These are phyloP conservation scores for Sisyra terminalis DNA, from an alignment of 2,888 invertebrate genomes.

Conservation along the genomic window DNA sequence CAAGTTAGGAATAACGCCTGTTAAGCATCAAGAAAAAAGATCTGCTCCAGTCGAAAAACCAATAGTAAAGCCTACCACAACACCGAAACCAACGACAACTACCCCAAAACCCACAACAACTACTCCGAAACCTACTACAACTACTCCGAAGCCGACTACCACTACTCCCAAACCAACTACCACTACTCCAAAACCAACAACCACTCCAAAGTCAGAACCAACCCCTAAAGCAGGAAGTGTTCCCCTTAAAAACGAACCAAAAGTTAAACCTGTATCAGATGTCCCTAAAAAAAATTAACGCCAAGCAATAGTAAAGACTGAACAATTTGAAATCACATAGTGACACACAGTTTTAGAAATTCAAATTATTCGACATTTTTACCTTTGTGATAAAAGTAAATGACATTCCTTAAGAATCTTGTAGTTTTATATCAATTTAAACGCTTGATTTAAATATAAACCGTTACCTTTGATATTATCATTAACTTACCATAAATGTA, in stretches of 20 bases:
- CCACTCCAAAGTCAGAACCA: constrained; percentile 12
- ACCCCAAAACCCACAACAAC: constrained; percentile 6
- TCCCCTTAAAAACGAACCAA: constrained; percentile 11
- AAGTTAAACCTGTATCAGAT: constrained; percentile 17
- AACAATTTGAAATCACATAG: too few relatives aligned
- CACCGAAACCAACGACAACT: constrained; percentile 6
- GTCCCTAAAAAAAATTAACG: constrained; percentile 12
- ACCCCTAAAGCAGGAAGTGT: constrained; percentile 10
- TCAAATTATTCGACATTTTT: too few relatives aligned
- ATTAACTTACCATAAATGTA: too few relatives aligned
- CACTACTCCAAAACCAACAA: constrained; percentile 12
- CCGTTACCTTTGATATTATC: too few relatives aligned
- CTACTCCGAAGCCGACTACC: constrained; percentile 14
- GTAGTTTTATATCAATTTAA: too few relatives aligned
- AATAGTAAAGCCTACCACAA: constrained; percentile 4
- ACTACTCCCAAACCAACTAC: constrained; percentile 15
- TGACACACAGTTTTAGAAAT: too few relatives aligned
- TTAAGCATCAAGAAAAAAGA: background rate
- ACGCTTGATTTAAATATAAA: too few relatives aligned
- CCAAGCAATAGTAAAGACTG: constrained; percentile 8
- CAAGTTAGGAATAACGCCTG: background rate
- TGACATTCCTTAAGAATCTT: too few relatives aligned
- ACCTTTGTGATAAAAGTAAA: too few relatives aligned
- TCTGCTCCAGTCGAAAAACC: too few relatives aligned
- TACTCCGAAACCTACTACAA: constrained; percentile 9